These are phyloP conservation scores for Lonchura striata DNA, from an alignment of 2,113 vertebrate genomes.

Conservation along the genomic window DNA sequence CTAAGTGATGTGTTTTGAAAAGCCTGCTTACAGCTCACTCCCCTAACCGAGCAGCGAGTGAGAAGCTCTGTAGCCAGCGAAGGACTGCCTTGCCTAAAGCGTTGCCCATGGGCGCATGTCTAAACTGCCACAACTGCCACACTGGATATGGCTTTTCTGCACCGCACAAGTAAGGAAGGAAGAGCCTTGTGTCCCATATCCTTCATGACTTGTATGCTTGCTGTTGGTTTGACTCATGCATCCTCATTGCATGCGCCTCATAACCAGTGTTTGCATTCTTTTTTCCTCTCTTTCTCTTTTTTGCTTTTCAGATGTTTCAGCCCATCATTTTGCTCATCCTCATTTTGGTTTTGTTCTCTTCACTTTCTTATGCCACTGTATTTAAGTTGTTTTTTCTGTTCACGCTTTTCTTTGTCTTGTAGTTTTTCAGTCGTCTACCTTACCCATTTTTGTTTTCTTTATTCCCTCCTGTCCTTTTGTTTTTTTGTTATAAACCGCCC, in stretches of 20 bases:
- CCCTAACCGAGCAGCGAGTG: conserved; percentile 55
- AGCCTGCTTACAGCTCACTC: conserved; percentile 65
- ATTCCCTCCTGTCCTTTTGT: conserved; percentile 68
- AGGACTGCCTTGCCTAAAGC: conserved; percentile 68
- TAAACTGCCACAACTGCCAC: conserved; percentile 61
- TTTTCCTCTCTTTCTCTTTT: conserved; percentile 78
- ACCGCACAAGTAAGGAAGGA: conserved; percentile 78
- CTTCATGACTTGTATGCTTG: conserved; percentile 80
- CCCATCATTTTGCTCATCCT: conserved; percentile 90
- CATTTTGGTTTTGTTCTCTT: conserved; percentile 87
- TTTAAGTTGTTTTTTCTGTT: conserved; percentile 92
- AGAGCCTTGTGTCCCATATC: conserved; percentile 74
- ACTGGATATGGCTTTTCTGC: conserved; percentile 74
- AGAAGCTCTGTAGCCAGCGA: conserved; percentile 57
- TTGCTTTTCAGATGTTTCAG: conserved; percentile 90
- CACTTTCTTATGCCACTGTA: conserved; percentile 85
- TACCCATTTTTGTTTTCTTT: conserved; percentile 75
- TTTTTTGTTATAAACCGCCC: conserved; percentile 80
- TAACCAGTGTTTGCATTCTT: conserved; percentile 91
- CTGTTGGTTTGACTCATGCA: conserved; percentile 86
- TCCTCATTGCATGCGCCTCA: conserved; percentile 95
- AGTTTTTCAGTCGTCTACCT: conserved; percentile 78
- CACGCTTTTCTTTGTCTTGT: conserved; percentile 89
- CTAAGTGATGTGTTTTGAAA: conserved; percentile 70
- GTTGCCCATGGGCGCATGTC: conserved; percentile 66